Evolutionary conservation across 2,797 vertebrate species (phyloP).

Genomic region (Tragopan temminckii): DNA sequence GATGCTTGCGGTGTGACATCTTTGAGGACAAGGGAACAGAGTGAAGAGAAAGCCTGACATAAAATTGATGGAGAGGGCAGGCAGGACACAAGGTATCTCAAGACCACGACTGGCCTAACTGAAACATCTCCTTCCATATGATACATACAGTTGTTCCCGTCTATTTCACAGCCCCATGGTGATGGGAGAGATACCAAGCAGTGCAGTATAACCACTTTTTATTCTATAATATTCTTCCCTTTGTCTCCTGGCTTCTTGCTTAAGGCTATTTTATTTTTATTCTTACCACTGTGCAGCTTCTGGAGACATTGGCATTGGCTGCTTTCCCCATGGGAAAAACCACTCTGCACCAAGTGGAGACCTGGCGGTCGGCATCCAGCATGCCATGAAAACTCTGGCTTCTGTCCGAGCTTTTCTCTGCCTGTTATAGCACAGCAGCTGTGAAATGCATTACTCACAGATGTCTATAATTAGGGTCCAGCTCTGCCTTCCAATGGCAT

Average conservation of each 20-base stretch:
- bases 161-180: neutral
- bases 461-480: conserved; percentile 43
- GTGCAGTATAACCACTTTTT: neutral
- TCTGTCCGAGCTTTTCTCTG: neutral
- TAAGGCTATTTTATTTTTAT: neutral
- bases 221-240: neutral
- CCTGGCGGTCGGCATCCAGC: rapidly evolving
- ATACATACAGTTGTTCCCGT: neutral
- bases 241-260: neutral
- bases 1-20: neutral
- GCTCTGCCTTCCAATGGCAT: conserved; percentile 2
- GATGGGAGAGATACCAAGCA: neutral
- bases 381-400: neutral
- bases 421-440: conserved; percentile 33
- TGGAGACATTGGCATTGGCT: neutral
- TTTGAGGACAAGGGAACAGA: neutral
- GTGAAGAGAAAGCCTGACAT: neutral
- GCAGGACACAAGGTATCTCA: neutral
- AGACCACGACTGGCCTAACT: neutral
- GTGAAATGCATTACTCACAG: conserved; percentile 29
- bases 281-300: neutral
- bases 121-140: neutral
- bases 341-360: rapidly evolving
- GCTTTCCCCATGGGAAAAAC: neutral
- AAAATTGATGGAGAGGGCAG: neutral